These are phyloP conservation scores for Synchiropus splendidus DNA, from an alignment of 2,113 vertebrate species.

Conservation along the genomic window DNA sequence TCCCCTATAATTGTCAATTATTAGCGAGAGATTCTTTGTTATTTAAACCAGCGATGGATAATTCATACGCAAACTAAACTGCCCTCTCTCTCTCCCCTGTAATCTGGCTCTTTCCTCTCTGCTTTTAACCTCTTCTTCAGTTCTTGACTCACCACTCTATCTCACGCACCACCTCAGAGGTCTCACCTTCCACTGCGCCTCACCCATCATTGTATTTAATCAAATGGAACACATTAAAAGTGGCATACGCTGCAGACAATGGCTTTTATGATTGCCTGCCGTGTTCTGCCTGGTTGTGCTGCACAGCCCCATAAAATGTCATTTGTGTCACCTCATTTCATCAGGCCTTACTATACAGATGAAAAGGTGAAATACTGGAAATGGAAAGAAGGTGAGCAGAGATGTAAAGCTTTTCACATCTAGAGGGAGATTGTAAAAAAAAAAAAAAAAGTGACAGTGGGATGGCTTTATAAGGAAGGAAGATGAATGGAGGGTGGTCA, in stretches of 20 bases:
- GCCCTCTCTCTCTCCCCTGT: conserved; percentile 8
- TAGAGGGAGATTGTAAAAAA: neutral
- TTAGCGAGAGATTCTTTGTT: too few species aligned
- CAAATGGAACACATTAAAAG: conserved; percentile 74
- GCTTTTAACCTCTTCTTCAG: too few species aligned
- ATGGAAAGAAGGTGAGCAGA: neutral
- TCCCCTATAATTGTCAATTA: too few species aligned
- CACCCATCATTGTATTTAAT: conserved; percentile 70
- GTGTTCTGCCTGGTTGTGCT: conserved; percentile 59
- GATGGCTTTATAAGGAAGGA: too few species aligned
- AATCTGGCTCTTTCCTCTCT: conserved; percentile 11
- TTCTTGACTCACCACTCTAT: conserved; percentile 11
- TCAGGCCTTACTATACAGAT: conserved; percentile 53
- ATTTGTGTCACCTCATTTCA: conserved; percentile 81
- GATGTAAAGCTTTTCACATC: neutral
- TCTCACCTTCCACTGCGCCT: conserved; percentile 53
- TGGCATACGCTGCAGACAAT: conserved; percentile 71
- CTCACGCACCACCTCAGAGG: conserved; percentile 23
- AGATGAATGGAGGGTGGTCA: too few species aligned
- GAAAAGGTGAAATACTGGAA: conserved; percentile 1
- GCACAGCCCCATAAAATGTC: conserved; percentile 72
- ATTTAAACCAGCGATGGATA: too few species aligned
- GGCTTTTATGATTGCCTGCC: conserved; percentile 71
- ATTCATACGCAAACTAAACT: too few species aligned
- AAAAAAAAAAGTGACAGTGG: neutral